These are phyloP conservation scores for Diadophis punctatus DNA, from an alignment of 2,113 vertebrate species.

Conservation along the genomic window DNA sequence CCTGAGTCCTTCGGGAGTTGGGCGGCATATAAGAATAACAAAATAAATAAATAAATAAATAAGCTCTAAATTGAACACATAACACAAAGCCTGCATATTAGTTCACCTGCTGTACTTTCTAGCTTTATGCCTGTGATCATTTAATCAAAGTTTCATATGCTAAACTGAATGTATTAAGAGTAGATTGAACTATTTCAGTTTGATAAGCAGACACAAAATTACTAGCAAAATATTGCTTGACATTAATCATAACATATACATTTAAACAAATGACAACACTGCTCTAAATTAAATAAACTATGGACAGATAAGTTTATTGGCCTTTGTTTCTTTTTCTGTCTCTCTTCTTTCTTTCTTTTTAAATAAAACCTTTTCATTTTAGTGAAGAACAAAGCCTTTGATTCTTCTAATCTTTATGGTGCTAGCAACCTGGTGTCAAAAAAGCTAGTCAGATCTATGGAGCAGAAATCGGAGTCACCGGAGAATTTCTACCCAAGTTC, in stretches of 20 bases:
- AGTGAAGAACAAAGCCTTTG: slow-evolving; percentile 60
- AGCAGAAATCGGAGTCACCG: slow-evolving; percentile 57
- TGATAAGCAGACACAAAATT: background rate
- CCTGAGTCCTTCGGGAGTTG: too few relatives aligned
- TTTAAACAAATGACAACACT: background rate
- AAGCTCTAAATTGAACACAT: background rate
- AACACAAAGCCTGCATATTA: background rate
- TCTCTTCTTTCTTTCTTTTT: slow-evolving; percentile 31
- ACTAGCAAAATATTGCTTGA: background rate
- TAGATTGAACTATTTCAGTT: background rate
- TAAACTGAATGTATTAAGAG: background rate
- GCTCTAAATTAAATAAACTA: slow-evolving; percentile 37
- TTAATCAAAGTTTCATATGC: background rate
- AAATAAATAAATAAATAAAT: too few relatives aligned
- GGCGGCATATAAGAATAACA: too few relatives aligned
- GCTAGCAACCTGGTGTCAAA: slow-evolving; percentile 72
- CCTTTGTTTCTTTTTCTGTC: slow-evolving; percentile 37
- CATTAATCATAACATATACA: background rate
- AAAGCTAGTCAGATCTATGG: slow-evolving; percentile 65
- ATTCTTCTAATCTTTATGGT: slow-evolving; percentile 65
- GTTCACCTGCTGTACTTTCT: background rate
- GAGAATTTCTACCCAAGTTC: slow-evolving; percentile 61
- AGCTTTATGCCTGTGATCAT: background rate
- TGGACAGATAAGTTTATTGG: slow-evolving; percentile 56
- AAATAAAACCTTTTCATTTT: slow-evolving; percentile 60